Evolutionary conservation across 2,797 vertebrate genomes (phyloP), one percentile per base, ranked within the genome.

Genomic region (Steatocranus sp.): DNA sequence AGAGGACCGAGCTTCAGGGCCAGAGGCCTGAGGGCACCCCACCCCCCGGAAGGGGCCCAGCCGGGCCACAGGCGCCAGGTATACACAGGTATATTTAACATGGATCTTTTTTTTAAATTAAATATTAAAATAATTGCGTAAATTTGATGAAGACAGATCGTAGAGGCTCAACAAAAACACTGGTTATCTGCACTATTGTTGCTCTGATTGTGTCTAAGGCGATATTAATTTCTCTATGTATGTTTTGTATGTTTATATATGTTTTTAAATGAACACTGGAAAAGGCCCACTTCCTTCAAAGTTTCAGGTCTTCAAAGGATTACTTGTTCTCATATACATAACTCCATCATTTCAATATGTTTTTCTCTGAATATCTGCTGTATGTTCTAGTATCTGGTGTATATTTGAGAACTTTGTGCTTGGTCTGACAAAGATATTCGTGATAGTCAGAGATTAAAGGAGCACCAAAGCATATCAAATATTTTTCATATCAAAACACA

Each of bases 341-440:
- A 12, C 4, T 14, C 30, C 18, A 11, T 51, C 32, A 83, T 75
- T 79, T 76, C 11, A 68, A 17, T 51, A 7, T 86, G 76, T 84
- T 87, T 25, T 75, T 50, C 46, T 56, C 15, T 48, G 5, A 74
- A 63, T 43, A 53, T 76, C 41, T 82, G 41, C 14, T 80, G 17
- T 74, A 8, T 73, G 36, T 77, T 76, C 50, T 73, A 54, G 8
- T 41, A 70, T 63, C 58, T 38, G 7, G n/a, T 38, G n/a, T 0
- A 32, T 17, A 12, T 83, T 23, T 77, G 15, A 50, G 48, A 83
- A 46, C 38, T 83, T 75, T 79, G 54, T 25, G 36, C 6, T 50
- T 61, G 76, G 89, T 83, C 25, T 76, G 36, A 83, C 74, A 14
- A 88, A 91, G 90, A 90, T 77, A 91, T 90, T 87, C 78, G 20